Evolutionary conservation across 2,888 invertebrate species (phyloP), one percentile per base, ranked within the genome.

Genomic region (Lissonota sp.): DNA sequence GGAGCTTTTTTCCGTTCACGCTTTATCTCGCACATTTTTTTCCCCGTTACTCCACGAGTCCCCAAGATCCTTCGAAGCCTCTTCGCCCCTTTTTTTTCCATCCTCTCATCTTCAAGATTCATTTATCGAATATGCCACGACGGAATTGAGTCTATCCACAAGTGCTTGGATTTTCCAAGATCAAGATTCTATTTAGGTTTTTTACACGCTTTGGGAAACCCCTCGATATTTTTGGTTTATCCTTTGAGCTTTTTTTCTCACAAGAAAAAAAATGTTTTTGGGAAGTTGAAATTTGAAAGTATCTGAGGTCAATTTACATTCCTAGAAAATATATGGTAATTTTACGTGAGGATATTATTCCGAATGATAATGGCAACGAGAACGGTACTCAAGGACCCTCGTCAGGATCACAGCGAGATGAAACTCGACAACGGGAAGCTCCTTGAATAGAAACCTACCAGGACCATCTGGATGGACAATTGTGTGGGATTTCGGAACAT

Each of bases 111-210:
- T 10, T 40, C 40, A 16, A 49, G 60, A 58, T 70, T 77, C 57
- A 70, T 77, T 70, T 64, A 71, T 70, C 70, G 63, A 37, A 64
- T 57, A 77, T 26, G 26, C 40, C 49, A 49, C 51, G 26, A 37
- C 16, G 8, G 49, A 12, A 49, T 26, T 55, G 46, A 70, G 64
- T 64, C 26, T 16, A 71, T 64, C 14, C 26, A 2, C 26, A 37
- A 51, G 42, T 66, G 60, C 14, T 44, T 16, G 57, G 49, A 7
- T 53, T 16, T 51, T 6, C 8, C 26, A 2, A 26, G 3, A 26
- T 26, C 26, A 26, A 3, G 26, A 26, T 26, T 26, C 26, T 26
- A 26, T 26, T 26, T 7, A 4, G 12, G 39, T 14, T 12, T 37
- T 7, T 51, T 10, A 10, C 6, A 42, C 40, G 37, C 8, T 4